Conservation (phyloP, 2,113 vertebrate species). For the Indicator indicator region DNA sequence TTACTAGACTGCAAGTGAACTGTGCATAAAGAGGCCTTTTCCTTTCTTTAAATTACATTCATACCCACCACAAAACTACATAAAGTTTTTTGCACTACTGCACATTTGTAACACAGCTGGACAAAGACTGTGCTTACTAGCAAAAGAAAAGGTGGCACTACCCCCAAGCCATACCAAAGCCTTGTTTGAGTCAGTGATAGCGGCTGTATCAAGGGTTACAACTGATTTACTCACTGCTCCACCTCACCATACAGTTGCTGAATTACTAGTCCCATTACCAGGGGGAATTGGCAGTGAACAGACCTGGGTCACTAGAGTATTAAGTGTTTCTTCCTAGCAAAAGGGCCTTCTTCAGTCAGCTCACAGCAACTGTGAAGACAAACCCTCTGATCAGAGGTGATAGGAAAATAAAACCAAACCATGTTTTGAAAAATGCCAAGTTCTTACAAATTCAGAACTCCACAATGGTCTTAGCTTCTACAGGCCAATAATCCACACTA, state of each 20-base stretch:
- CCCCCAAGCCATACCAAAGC: neutral
- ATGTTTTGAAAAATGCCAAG: neutral
- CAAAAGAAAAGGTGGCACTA: fast-evolving
- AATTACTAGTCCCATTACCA: neutral
- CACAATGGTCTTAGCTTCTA: neutral
- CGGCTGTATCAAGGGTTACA: neutral
- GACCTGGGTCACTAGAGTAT: too few relatives aligned
- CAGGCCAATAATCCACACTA: neutral
- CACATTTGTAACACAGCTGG: fast-evolving
- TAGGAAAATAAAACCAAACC: neutral
- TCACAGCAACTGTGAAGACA: neutral
- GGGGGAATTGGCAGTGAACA: neutral
- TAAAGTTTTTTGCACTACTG: fast-evolving
- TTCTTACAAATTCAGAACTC: neutral
- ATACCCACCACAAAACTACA: neutral
- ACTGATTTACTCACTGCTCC: neutral
- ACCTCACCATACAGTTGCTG: fast-evolving
- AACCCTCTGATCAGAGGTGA: neutral
- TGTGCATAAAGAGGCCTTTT: neutral
- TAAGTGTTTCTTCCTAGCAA: neutral
- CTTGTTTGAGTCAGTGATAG: neutral
- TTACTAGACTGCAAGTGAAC: neutral
- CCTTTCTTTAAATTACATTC: neutral
- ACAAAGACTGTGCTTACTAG: neutral
- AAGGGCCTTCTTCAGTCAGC: neutral